Percentiles rank a stretch among this genome's conserved stretches.
Evolutionary conservation across 1,140 invertebrate species (phyloP).

Genomic region (Ceratosolen fusciceps): DNA sequence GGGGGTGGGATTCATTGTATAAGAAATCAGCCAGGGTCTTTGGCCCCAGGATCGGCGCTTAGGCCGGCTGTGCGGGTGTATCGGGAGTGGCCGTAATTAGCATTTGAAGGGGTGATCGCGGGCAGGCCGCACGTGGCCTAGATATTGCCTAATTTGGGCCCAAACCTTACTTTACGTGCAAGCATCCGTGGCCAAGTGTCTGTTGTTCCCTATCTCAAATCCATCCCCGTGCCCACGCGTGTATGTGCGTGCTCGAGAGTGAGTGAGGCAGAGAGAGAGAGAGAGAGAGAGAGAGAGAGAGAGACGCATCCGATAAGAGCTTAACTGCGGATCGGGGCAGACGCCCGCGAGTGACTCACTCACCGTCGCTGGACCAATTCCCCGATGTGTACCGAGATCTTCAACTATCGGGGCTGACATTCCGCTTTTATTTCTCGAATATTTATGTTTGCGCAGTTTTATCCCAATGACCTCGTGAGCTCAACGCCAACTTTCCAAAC

Average conservation of each 20-base stretch:
- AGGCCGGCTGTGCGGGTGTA: neutral
- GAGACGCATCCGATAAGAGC: constrained; percentile 8
- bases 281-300: neutral
- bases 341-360: constrained; percentile 24
- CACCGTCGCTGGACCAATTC: neutral
- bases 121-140: constrained; percentile 39
- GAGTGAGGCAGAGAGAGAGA: neutral
- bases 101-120: neutral
- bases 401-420: neutral
- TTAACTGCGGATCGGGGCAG: constrained; percentile 25
- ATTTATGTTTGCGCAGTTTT: no score
- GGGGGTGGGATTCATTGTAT: no score
- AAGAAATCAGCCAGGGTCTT: no score
- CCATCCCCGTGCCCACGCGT: no score
- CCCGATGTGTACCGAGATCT: no score
- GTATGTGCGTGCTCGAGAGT: no score
- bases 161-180: neutral
- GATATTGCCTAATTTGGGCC: constrained; percentile 39
- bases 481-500: no score
- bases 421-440: neutral
- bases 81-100: constrained; percentile 23
- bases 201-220: no score
- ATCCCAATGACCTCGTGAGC: no score
- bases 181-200: no score
- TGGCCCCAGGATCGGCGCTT: no score